phyloP scores from a whole-genome alignment of 2,797 vertebrate species.

The Manis javanica region DNA sequence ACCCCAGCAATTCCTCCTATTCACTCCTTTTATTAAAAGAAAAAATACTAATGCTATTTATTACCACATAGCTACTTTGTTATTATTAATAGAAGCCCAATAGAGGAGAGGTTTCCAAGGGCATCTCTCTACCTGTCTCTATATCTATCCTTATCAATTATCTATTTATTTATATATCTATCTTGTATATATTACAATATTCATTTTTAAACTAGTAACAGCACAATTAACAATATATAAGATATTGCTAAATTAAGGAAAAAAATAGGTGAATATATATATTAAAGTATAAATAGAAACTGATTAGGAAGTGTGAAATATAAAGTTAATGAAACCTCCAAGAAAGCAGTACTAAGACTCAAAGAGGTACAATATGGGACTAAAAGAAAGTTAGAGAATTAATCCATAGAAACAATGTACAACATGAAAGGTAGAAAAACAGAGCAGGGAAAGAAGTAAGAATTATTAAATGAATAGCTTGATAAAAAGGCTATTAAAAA shows the following conservation, averaged over 20 bases:
- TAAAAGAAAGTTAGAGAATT: no score
- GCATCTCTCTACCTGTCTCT: neutral
- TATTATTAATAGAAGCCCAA: neutral
- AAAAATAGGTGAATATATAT: neutral
- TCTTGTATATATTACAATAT: neutral
- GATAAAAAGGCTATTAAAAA: no score
- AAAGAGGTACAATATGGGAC: no score
- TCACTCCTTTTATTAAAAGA: neutral
- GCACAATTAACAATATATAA: neutral
- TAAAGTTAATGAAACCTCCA: no score
- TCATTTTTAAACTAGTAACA: neutral
- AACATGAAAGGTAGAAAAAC: no score
- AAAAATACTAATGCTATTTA: neutral
- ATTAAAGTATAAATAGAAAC: no score
- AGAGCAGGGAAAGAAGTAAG: no score
- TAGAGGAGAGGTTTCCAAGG: neutral
- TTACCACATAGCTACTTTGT: neutral
- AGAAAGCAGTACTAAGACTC: no score
- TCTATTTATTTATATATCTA: neutral
- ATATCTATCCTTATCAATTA: neutral
- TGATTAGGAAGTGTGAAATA: no score
- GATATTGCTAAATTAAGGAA: neutral
- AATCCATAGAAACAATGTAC: no score
- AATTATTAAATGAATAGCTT: no score
- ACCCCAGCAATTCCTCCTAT: neutral